Percentiles rank a stretch among this genome's conserved stretches.
Conservation (phyloP, 2,113 vertebrate genomes). For the Dissostichus mawsoni region DNA sequence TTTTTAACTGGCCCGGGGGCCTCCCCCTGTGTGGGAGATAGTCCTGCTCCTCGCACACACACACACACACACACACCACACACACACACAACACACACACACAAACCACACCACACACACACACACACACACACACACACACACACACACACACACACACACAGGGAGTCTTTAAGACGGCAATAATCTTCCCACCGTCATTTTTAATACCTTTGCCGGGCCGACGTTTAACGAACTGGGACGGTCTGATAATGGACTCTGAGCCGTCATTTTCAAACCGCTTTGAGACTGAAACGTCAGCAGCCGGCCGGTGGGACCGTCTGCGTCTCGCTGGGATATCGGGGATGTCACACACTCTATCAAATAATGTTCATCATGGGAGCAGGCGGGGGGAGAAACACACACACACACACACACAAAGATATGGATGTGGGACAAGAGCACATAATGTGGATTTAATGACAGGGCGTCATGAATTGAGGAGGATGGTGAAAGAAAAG, state of each 20-base stretch:
- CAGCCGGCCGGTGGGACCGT: conserved; percentile 55
- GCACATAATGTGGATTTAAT: conserved; percentile 83
- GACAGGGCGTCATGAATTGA: conserved; percentile 73
- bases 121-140: conserved; percentile 35
- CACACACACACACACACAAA: conserved; percentile 31
- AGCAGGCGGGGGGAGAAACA: conserved; percentile 33
- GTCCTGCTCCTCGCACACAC: conserved; percentile 67
- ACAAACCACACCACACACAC: conserved; percentile 39
- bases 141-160: conserved; percentile 34
- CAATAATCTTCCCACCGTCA: conserved; percentile 74
- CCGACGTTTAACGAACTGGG: conserved; percentile 69
- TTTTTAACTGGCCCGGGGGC: conserved; percentile 88
- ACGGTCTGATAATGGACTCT: conserved; percentile 61
- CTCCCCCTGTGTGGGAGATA: conserved; percentile 84
- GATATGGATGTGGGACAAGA: conserved; percentile 42
- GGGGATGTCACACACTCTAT: conserved; percentile 74
- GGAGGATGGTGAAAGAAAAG: conserved; percentile 41
- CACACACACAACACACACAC: conserved; percentile 39
- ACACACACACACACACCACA: conserved; percentile 36
- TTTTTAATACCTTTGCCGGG: conserved; percentile 69
- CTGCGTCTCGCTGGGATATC: conserved; percentile 61
- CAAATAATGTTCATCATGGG: conserved; percentile 72
- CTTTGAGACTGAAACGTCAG: conserved; percentile 67
- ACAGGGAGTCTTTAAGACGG: conserved; percentile 53
- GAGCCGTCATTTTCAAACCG: conserved; percentile 62